These are phyloP conservation scores for Spinus olivaceus DNA, from an alignment of 2,797 vertebrate species.

Conservation along the genomic window DNA sequence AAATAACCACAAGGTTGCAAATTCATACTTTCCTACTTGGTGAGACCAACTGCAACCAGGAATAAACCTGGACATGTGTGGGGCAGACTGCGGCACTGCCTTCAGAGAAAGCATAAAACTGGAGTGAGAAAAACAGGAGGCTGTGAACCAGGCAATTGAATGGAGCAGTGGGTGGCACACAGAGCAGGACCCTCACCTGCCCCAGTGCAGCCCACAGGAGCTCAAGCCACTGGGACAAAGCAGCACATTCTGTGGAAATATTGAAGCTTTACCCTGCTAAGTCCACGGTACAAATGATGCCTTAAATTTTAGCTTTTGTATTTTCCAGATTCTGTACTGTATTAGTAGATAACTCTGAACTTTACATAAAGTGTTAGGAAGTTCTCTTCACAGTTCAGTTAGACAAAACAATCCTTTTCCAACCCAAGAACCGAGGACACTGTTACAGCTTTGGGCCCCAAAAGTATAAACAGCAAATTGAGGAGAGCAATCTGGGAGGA, in stretches of 20 bases:
- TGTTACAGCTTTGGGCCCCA: background rate
- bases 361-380: background rate
- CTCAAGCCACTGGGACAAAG: background rate
- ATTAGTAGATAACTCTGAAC: background rate
- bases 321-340: background rate
- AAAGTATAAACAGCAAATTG: background rate
- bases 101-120: conserved; percentile 66
- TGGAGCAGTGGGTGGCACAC: background rate
- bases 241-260: background rate
- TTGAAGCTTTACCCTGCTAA: background rate
- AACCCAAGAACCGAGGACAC: background rate
- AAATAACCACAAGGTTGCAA: conserved; percentile 76
- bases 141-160: background rate
- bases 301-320: background rate
- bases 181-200: background rate
- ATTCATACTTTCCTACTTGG: conserved; percentile 80
- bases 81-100: conserved; percentile 46
- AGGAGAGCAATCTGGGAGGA: background rate
- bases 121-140: background rate
- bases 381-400: background rate
- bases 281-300: background rate
- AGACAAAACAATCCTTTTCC: background rate
- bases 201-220: background rate
- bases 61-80: conserved; percentile 75
- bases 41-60: conserved; percentile 75